These are phyloP conservation scores for Acanthurus tractus DNA, from an alignment of 2,797 vertebrate species.

Conservation along the genomic window DNA sequence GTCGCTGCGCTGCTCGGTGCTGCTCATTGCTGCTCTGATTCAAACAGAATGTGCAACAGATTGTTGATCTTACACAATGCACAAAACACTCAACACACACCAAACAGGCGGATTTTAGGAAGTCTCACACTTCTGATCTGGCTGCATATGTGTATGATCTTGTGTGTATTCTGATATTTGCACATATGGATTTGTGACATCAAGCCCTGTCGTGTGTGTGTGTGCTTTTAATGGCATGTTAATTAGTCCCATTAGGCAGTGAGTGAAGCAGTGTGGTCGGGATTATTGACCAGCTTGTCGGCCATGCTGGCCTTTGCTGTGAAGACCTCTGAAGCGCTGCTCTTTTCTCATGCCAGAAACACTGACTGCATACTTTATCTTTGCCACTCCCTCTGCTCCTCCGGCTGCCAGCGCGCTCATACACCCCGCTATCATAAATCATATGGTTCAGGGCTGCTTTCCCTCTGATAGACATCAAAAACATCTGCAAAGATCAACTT, in stretches of 20 bases:
- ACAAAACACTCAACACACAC: not conserved
- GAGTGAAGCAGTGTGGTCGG: conserved; percentile 53
- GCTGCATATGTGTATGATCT: no score
- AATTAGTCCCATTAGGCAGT: conserved; percentile 67
- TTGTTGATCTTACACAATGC: conserved; percentile 30
- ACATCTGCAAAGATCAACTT: conserved; percentile 28
- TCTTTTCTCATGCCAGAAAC: conserved; percentile 59
- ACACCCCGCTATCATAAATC: conserved; percentile 35
- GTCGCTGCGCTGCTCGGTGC: not conserved
- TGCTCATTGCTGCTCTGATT: conserved; percentile 11
- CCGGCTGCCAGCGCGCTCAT: conserved; percentile 33
- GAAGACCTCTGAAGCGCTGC: conserved; percentile 45
- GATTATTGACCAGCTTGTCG: conserved; percentile 73
- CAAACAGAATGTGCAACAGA: conserved; percentile 42
- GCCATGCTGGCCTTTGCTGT: conserved; percentile 49
- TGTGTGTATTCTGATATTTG: not conserved
- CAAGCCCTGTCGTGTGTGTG: not conserved
- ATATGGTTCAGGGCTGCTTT: conserved; percentile 19
- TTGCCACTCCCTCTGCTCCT: conserved; percentile 2
- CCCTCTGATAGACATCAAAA: conserved; percentile 29
- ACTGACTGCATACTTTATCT: conserved; percentile 51
- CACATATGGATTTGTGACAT: conserved; percentile 35
- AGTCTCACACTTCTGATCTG: not conserved
- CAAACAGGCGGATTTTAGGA: conserved; percentile 19
- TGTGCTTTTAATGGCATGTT: conserved; percentile 58